Conservation (phyloP, 2,888 invertebrate species). For the Branchinecta sandiegonensis region DNA sequence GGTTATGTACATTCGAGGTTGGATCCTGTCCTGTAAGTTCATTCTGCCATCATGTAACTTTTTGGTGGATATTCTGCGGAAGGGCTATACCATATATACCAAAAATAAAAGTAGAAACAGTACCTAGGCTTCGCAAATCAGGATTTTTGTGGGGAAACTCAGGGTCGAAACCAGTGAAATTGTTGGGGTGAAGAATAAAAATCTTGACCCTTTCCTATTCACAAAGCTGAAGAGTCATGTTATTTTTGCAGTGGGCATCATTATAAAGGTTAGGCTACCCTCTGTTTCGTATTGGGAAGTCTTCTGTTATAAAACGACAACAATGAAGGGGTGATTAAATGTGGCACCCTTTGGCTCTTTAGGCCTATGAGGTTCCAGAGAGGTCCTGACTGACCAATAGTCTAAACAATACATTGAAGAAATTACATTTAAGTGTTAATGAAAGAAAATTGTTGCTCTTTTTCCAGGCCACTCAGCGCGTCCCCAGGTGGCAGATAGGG, state of each 20-base stretch:
- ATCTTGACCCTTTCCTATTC: background rate
- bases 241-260: constrained; percentile 2
- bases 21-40: constrained; percentile 11
- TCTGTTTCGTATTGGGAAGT: constrained; percentile 2
- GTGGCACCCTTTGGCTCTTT: too few relatives aligned
- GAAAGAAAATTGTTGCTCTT: too few relatives aligned
- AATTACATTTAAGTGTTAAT: too few relatives aligned
- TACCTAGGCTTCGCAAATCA: constrained; percentile 3
- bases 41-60: background rate
- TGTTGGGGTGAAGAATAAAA: too few relatives aligned
- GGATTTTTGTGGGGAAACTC: constrained; percentile 11
- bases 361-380: too few relatives aligned
- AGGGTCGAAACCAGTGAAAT: constrained; percentile 12
- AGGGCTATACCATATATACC: constrained; percentile 1
- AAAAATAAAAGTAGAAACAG: background rate
- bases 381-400: too few relatives aligned
- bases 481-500: too few relatives aligned
- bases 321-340: too few relatives aligned
- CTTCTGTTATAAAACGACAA: constrained; percentile 6
- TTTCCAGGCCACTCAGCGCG: too few relatives aligned
- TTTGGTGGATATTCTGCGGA: constrained; percentile 7
- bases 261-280: background rate
- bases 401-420: too few relatives aligned
- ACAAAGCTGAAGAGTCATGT: constrained; percentile 7
- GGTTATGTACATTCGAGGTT: constrained; percentile 6